Evolutionary conservation across 2,888 invertebrate species (phyloP).

Genomic region (Xanthia togata): DNA sequence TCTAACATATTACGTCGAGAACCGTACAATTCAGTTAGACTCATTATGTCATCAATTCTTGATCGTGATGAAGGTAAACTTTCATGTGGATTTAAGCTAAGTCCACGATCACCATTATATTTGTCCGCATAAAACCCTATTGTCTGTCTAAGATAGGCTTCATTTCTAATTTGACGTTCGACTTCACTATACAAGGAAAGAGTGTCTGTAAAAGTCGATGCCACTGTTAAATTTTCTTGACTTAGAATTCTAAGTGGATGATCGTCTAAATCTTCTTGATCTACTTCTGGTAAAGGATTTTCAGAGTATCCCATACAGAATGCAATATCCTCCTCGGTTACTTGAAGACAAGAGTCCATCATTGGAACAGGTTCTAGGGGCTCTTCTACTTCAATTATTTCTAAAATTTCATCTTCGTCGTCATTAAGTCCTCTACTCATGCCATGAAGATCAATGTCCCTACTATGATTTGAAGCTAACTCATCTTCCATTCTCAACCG

Average conservation of each 20-base stretch:
- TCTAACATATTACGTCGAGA: constrained; percentile 93
- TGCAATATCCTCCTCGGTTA: constrained; percentile 98
- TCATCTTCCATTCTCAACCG: constrained; percentile 92
- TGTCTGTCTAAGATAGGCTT: constrained; percentile 90
- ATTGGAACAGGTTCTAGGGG: constrained; percentile 95
- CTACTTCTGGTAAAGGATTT: constrained; percentile 93
- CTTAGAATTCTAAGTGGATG: constrained; percentile 97
- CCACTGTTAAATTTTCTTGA: constrained; percentile 97
- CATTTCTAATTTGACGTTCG: constrained; percentile 92
- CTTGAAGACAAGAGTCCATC: constrained; percentile 96
- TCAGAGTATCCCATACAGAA: constrained; percentile 94
- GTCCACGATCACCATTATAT: constrained; percentile 80
- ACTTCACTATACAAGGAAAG: constrained; percentile 92
- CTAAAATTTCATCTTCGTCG: constrained; percentile 93
- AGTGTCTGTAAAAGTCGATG: constrained; percentile 96
- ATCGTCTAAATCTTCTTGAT: constrained; percentile 93
- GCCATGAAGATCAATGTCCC: constrained; percentile 88
- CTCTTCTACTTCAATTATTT: constrained; percentile 95
- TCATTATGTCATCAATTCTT: constrained; percentile 95
- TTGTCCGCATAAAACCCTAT: constrained; percentile 90
- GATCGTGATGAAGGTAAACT: constrained; percentile 86
- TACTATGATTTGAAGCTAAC: constrained; percentile 89
- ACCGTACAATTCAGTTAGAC: constrained; percentile 95
- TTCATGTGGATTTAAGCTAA: constrained; percentile 87
- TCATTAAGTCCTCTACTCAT: constrained; percentile 84